Base-by-base conservation (phyloP, 2,797 vertebrate genomes). In the Gymnothorax reevesii region DNA sequence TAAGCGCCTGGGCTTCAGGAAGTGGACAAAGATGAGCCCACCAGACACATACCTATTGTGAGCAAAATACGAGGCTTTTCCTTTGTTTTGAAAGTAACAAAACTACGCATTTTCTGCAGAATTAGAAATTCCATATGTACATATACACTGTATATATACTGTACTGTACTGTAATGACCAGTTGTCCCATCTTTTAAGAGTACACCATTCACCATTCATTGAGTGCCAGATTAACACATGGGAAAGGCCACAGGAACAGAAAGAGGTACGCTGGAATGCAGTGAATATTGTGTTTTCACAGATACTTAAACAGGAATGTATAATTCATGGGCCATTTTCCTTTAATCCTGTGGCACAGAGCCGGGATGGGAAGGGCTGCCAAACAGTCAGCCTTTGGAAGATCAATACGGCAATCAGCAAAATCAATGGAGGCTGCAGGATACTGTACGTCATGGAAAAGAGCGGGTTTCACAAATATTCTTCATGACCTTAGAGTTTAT, bases 361-460 rank as follows among this genome's bases (percentile, higher is more conserved):
- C 73, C 15, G 52, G 33, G 73, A 52, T 5, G 6, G 73, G 42
- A 15, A 77, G 73, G 73, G 15, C 73, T 52, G 55, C 42, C 62
- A 69, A 84, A 71, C 20, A 55, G 83, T 52, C 71, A 42, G 83
- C 62, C 49, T 33, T 64, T 55, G 64, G 55, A 84, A 84, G 52
- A 55, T 84, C 83, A 69, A 71, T 84, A 42, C 9, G 22, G 60
- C 66, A 71, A 71, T 52, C 8, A 69, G 20, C 9, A 42, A 71
- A 25, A 84, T 84, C 83, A 84, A 84, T 84, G 25, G 49, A 64
- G 6, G 71, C 49, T 54, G 83, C 62, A 54, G 49, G 25, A 84
- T 55, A 66, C 73, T n/a, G 22, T 77, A 77, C 66, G 25, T 84
- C 83, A 84, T 84, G 42, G 83, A 84, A 84, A 84, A 69, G 33